Evolutionary conservation across 2,888 invertebrate genomes (phyloP).

Genomic region (Limnephilus marmoratus): DNA sequence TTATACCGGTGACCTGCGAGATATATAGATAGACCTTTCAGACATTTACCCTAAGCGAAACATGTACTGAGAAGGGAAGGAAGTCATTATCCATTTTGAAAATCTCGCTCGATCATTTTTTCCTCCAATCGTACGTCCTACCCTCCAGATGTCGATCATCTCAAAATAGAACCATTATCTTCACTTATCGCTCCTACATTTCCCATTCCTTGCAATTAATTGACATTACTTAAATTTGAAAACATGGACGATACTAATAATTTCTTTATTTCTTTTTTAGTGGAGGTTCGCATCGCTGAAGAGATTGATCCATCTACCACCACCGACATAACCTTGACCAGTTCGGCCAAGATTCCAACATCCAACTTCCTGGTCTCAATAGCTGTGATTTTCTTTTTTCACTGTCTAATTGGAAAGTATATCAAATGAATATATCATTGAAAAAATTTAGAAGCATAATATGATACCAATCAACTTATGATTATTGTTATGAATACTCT

Average conservation of each 20-base stretch:
- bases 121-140: background rate
- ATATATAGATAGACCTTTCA: background rate
- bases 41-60: background rate
- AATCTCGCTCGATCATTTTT: background rate
- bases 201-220: background rate
- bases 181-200: background rate
- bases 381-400: background rate
- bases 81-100: background rate
- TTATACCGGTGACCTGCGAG: background rate
- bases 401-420: background rate
- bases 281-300: conserved; percentile 56
- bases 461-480: conserved; percentile 15
- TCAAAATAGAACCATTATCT: background rate
- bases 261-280: conserved; percentile 56
- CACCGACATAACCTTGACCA: conserved; percentile 44
- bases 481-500: background rate
- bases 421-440: background rate
- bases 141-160: background rate
- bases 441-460: background rate
- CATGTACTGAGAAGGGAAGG: background rate
- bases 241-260: background rate
- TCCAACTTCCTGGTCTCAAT: background rate
- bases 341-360: conserved; percentile 10
- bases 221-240: background rate
- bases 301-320: conserved; percentile 57